These are phyloP conservation scores for Paramormyrops kingsleyae DNA, from an alignment of 2,113 vertebrate genomes.

Conservation along the genomic window DNA sequence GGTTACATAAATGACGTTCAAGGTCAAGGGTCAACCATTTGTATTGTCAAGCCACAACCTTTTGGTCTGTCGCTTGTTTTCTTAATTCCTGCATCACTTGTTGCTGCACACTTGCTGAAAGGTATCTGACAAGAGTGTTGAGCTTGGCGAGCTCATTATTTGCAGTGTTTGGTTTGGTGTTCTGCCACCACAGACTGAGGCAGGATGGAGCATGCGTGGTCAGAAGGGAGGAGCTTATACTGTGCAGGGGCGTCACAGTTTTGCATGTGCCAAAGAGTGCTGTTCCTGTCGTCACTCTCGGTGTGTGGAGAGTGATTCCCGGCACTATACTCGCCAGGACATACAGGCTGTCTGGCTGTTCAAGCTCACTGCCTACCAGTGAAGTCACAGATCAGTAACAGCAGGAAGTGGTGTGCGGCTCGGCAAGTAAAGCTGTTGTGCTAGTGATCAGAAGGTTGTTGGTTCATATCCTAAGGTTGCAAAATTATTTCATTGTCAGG, in stretches of 20 bases:
- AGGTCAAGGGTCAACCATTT: background rate
- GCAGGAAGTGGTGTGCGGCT: background rate
- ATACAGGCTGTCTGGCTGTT: background rate
- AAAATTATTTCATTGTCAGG: background rate
- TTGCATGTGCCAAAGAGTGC: no score
- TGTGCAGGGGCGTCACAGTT: no score
- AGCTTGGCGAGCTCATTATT: background rate
- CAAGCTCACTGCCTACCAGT: background rate
- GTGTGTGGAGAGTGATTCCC: background rate
- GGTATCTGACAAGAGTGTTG: background rate
- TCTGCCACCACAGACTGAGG: background rate
- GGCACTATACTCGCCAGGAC: background rate
- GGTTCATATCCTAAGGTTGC: background rate
- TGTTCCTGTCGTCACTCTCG: background rate
- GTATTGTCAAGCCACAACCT: background rate
- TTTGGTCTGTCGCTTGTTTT: background rate
- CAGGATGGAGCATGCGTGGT: background rate
- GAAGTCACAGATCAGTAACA: background rate
- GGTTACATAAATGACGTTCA: background rate
- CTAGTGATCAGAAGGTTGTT: background rate
- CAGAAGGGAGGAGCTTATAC: background rate
- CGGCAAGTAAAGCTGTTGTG: background rate
- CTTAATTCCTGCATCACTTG: background rate
- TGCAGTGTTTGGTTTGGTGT: background rate
- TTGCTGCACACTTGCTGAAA: background rate